These are phyloP conservation scores for Baronia brevicornis DNA, from an alignment of 2,888 invertebrate species.

Conservation along the genomic window DNA sequence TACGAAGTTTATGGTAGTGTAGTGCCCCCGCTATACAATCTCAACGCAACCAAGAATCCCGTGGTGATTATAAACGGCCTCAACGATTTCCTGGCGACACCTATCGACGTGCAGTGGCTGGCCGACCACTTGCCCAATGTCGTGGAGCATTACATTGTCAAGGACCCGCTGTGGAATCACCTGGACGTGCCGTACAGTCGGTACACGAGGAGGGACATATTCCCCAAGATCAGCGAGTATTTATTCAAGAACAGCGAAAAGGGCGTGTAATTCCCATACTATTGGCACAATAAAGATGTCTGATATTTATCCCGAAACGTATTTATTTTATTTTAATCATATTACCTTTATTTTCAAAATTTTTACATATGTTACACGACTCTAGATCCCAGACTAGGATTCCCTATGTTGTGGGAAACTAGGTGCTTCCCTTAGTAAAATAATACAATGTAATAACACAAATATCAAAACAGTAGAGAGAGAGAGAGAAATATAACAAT, in stretches of 20 bases:
- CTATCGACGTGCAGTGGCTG: slow-evolving; percentile 72
- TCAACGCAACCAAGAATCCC: slow-evolving; percentile 39
- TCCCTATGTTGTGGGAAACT: too few relatives aligned
- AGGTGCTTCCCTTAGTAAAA: too few relatives aligned
- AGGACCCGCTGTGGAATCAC: slow-evolving; percentile 48
- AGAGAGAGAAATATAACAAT: too few relatives aligned
- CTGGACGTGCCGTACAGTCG: slow-evolving; percentile 8
- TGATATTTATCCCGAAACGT: too few relatives aligned
- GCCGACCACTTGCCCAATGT: slow-evolving; percentile 71
- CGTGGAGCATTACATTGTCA: slow-evolving; percentile 69
- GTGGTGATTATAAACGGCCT: slow-evolving; percentile 42
- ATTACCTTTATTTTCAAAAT: too few relatives aligned
- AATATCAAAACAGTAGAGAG: too few relatives aligned
- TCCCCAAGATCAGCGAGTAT: slow-evolving; percentile 9
- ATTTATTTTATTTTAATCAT: too few relatives aligned
- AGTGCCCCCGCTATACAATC: slow-evolving; percentile 39
- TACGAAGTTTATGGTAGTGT: slow-evolving; percentile 35
- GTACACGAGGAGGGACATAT: slow-evolving; percentile 5
- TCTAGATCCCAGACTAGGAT: too few relatives aligned
- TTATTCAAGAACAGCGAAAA: background rate
- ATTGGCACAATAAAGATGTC: background rate
- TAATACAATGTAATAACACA: too few relatives aligned
- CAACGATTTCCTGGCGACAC: slow-evolving; percentile 76
- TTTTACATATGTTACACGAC: too few relatives aligned
- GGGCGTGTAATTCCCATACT: background rate